These are phyloP conservation scores for Panopea generosa DNA, from an alignment of 2,888 invertebrate genomes.

Conservation along the genomic window DNA sequence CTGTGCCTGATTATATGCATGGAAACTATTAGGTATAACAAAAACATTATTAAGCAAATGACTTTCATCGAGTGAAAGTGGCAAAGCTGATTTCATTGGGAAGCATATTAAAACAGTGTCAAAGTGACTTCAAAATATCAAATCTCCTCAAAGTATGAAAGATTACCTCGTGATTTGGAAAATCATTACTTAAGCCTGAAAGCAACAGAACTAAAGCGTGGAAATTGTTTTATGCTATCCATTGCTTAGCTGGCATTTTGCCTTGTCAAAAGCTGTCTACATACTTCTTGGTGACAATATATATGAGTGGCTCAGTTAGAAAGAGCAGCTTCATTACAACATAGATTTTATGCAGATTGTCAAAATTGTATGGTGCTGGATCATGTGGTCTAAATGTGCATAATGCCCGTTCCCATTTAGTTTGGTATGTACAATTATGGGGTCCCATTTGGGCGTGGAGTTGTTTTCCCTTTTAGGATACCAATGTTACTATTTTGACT, in stretches of 20 bases:
- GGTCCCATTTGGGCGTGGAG: slow-evolving; percentile 40
- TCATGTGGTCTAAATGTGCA: slow-evolving; percentile 39
- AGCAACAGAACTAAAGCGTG: slow-evolving; percentile 17
- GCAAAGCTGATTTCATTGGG: slow-evolving; percentile 14
- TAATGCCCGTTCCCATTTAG: slow-evolving; percentile 25
- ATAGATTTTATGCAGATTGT: slow-evolving; percentile 22
- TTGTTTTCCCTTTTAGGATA: slow-evolving; percentile 24
- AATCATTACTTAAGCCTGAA: slow-evolving; percentile 14
- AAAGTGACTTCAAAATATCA: neutral
- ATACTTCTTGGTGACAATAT: slow-evolving; percentile 23
- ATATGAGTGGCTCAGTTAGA: neutral
- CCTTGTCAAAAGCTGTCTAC: slow-evolving; percentile 11
- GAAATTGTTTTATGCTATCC: slow-evolving; percentile 12
- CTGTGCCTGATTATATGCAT: slow-evolving; percentile 39
- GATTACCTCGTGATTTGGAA: slow-evolving; percentile 14
- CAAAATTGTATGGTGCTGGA: slow-evolving; percentile 23
- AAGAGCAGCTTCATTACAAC: slow-evolving; percentile 16
- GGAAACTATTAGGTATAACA: slow-evolving; percentile 29
- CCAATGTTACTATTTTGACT: slow-evolving; percentile 10
- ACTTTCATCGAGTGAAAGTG: slow-evolving; percentile 3
- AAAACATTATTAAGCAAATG: slow-evolving; percentile 10
- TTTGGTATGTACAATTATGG: slow-evolving; percentile 18
- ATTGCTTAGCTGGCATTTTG: slow-evolving; percentile 9
- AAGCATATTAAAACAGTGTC: slow-evolving; percentile 8
- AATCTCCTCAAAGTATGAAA: slow-evolving; percentile 7